Evolutionary conservation across 2,888 invertebrate genomes (phyloP).

Genomic region (Teinopalpus imperialis): DNA sequence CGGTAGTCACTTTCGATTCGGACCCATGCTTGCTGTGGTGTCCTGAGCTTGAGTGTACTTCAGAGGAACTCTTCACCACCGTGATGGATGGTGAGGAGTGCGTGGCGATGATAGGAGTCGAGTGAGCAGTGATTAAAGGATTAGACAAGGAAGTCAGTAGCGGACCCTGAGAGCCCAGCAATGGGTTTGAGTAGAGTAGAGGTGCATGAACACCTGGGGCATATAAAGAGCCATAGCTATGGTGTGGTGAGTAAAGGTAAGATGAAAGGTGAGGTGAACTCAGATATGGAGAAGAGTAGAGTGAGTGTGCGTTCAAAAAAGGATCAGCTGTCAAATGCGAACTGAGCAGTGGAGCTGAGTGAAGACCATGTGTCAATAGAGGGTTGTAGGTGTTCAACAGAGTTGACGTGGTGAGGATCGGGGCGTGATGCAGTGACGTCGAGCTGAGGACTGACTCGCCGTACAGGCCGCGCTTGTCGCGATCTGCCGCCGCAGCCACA

Average conservation of each 20-base stretch:
- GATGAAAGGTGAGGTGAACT: conserved; percentile 28
- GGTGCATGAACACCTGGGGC: conserved; percentile 4
- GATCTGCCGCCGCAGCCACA: conserved; percentile 41
- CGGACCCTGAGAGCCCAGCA: conserved; percentile 5
- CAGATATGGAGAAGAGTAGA: conserved; percentile 28
- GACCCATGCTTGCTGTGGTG: conserved; percentile 21
- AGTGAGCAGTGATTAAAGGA: conserved; percentile 16
- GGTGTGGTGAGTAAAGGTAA: conserved; percentile 17
- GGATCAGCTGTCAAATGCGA: conserved; percentile 24
- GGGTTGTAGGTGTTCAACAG: conserved; percentile 28
- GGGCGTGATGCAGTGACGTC: neutral
- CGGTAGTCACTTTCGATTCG: conserved; percentile 18
- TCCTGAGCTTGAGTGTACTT: conserved; percentile 3
- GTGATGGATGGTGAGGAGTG: conserved; percentile 15
- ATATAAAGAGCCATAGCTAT: conserved; percentile 3
- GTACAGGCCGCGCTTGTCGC: conserved; percentile 54
- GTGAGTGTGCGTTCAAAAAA: conserved; percentile 28
- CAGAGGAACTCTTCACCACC: conserved; percentile 17
- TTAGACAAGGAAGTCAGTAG: conserved; percentile 14
- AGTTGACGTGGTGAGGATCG: conserved; percentile 13
- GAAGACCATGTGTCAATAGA: conserved; percentile 27
- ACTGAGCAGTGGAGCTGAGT: conserved; percentile 26
- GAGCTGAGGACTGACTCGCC: conserved; percentile 41
- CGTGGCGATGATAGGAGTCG: conserved; percentile 13
- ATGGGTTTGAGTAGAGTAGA: conserved; percentile 26